These are phyloP conservation scores for Spodoptera frugiperda DNA, from an alignment of 1,140 invertebrate genomes.

Conservation along the genomic window DNA sequence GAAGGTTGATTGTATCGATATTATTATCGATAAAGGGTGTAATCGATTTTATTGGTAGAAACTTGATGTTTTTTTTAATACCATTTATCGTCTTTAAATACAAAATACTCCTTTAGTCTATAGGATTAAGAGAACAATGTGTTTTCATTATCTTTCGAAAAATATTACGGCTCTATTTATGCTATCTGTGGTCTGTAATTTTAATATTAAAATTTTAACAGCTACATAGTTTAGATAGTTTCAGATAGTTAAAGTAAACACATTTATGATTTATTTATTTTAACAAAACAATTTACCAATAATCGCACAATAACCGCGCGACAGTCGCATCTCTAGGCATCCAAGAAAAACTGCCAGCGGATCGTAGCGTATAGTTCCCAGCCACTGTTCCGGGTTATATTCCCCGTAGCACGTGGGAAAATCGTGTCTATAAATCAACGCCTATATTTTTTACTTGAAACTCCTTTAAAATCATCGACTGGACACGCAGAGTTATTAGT, in stretches of 20 bases:
- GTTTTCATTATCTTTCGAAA: no score
- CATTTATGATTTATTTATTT: no score
- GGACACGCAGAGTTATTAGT: conserved; percentile 44
- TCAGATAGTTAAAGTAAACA: no score
- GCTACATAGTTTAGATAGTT: no score
- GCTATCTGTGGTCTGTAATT: no score
- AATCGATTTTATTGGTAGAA: background rate
- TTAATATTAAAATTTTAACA: no score
- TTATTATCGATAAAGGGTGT: conserved; percentile 8
- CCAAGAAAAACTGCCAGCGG: conserved; percentile 43
- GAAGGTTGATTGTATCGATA: conserved; percentile 21
- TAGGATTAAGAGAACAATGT: no score
- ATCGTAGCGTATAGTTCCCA: conserved; percentile 72
- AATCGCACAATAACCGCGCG: background rate
- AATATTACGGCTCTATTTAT: no score
- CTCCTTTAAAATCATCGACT: conserved; percentile 45
- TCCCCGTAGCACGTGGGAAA: conserved; percentile 80
- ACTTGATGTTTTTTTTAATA: background rate
- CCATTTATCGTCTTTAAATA: background rate
- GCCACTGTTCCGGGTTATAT: conserved; percentile 73
- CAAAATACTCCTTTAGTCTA: no score
- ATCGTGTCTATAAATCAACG: conserved; percentile 68
- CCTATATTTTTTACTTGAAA: conserved; percentile 59
- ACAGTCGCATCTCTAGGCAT: conserved; percentile 28
- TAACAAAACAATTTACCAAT: background rate